Conservation (phyloP, 2,888 invertebrate species). For the Anticlea derivata region DNA sequence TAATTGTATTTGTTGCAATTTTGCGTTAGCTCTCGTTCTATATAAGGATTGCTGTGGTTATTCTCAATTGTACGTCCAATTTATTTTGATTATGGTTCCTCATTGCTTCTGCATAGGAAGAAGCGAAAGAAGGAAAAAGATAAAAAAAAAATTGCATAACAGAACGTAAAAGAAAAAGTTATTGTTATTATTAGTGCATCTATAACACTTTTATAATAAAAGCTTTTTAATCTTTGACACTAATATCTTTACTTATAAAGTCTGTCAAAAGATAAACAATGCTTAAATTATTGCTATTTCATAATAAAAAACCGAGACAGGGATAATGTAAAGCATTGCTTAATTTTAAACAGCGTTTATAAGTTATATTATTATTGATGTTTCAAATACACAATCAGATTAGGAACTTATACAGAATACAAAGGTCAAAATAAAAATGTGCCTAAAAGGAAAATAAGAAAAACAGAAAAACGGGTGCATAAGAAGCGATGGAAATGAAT, state of each 20-base stretch:
- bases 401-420: slow-evolving; percentile 23
- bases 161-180: slow-evolving; percentile 36
- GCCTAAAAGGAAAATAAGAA: slow-evolving; percentile 28
- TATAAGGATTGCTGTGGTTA: slow-evolving; percentile 79
- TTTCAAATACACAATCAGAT: slow-evolving; percentile 13
- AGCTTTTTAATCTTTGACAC: background rate
- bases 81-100: slow-evolving; percentile 39
- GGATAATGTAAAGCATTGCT: no score
- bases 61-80: slow-evolving; percentile 29
- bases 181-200: slow-evolving; percentile 19
- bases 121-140: slow-evolving; percentile 56
- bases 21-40: slow-evolving; percentile 50
- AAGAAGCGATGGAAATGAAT: slow-evolving; percentile 44
- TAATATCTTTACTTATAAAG: no score
- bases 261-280: no score
- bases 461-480: slow-evolving; percentile 35
- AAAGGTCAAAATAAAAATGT: slow-evolving; percentile 33
- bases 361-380: slow-evolving; percentile 3
- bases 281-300: no score
- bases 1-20: background rate
- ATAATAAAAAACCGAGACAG: no score
- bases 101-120: slow-evolving; percentile 81
- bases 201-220: background rate
- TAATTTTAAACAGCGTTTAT: no score
- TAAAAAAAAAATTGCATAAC: slow-evolving; percentile 34